phyloP scores from a whole-genome alignment of 2,113 vertebrate genomes.

The Etia nguti region DNA sequence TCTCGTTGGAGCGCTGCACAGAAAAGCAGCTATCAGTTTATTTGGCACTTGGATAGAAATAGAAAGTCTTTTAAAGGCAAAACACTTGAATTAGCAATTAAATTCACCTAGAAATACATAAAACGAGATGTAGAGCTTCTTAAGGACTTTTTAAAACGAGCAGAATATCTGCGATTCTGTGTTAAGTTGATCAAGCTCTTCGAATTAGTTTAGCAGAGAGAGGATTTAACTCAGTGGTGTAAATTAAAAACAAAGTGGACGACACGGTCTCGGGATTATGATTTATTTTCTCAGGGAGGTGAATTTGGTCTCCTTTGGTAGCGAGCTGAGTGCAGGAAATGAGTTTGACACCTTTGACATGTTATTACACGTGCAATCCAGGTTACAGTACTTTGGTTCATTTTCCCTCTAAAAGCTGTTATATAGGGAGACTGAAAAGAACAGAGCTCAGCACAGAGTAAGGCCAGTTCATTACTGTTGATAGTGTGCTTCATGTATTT shows the following conservation, averaged over 20 bases:
- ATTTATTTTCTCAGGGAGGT: neutral
- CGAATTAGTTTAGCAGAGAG: neutral
- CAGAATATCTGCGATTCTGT: neutral
- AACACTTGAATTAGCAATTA: neutral
- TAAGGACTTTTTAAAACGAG: neutral
- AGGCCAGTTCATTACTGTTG: neutral
- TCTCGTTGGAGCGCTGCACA: neutral
- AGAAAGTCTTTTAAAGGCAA: conserved; percentile 4
- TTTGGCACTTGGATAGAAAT: conserved; percentile 7
- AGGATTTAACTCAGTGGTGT: neutral
- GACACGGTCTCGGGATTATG: neutral
- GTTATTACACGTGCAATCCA: neutral
- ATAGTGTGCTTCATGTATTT: neutral
- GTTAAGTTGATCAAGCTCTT: neutral
- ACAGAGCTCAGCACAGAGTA: neutral
- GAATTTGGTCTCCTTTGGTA: neutral
- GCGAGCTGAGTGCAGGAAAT: conserved; percentile 6
- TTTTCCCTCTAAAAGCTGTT: neutral
- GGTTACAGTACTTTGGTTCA: neutral
- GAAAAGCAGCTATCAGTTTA: conserved; percentile 7
- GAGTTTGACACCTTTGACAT: conserved; percentile 22
- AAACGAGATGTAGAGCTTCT: neutral
- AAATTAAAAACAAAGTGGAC: conserved; percentile 15
- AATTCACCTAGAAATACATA: neutral
- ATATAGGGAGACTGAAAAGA: neutral